These are phyloP conservation scores for Ptiloglossa arizonensis DNA, from an alignment of 1,140 invertebrate genomes.

Conservation along the genomic window DNA sequence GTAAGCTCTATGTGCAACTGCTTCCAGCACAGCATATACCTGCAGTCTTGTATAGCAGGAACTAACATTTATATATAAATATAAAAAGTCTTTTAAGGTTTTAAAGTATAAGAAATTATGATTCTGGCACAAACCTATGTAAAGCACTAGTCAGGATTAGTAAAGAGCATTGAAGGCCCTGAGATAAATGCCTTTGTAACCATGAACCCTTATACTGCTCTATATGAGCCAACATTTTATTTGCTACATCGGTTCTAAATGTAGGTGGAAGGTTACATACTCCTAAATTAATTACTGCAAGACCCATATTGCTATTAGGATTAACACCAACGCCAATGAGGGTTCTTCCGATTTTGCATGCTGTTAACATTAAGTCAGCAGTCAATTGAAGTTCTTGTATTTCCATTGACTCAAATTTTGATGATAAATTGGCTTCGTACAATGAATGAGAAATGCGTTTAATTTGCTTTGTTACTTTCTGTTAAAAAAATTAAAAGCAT, in stretches of 20 bases:
- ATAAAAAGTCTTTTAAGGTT: conserved; percentile 30
- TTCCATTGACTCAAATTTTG: conserved; percentile 80
- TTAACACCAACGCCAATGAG: conserved; percentile 84
- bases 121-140: conserved; percentile 82
- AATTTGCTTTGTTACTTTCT: conserved; percentile 85
- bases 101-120: conserved; percentile 64
- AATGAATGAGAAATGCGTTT: conserved; percentile 82
- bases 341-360: conserved; percentile 84
- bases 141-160: conserved; percentile 82
- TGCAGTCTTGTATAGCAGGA: conserved; percentile 46
- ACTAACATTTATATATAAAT: conserved; percentile 30
- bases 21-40: conserved; percentile 12
- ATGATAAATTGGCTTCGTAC: conserved; percentile 79
- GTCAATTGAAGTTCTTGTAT: conserved; percentile 84
- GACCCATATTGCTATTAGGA: conserved; percentile 84
- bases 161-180: conserved; percentile 83
- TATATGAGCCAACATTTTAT: conserved; percentile 84
- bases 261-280: conserved; percentile 85
- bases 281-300: conserved; percentile 85
- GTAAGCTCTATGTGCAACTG: conserved; percentile 21
- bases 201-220: conserved; percentile 84
- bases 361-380: conserved; percentile 85
- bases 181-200: conserved; percentile 82
- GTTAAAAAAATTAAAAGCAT: conserved; percentile 62
- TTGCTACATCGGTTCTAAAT: conserved; percentile 86